Percentiles rank a stretch among this genome's conserved stretches.
Evolutionary conservation across 2,113 vertebrate genomes (phyloP).

Genomic region (Paralichthys olivaceus): DNA sequence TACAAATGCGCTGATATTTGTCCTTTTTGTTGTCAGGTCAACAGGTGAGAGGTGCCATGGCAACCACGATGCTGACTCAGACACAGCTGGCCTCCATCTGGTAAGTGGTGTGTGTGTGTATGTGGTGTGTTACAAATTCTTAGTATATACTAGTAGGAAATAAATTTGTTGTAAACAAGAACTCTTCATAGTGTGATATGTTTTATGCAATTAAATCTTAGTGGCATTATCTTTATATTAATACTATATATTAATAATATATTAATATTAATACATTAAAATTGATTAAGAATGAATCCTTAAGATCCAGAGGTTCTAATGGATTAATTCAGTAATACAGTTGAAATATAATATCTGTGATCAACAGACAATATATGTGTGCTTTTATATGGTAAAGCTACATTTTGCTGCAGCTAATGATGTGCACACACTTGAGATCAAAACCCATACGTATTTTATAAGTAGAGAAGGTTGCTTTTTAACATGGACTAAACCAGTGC

Average conservation of each 20-base stretch:
- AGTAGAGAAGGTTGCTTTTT: neutral
- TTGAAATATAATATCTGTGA: too few relatives aligned
- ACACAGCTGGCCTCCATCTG: constrained; percentile 96
- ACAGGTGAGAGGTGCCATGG: constrained; percentile 93
- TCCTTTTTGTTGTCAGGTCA: constrained; percentile 83
- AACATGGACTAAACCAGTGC: too few relatives aligned
- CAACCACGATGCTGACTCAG: constrained; percentile 93
- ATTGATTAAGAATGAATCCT: too few relatives aligned
- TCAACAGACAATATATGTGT: too few relatives aligned
- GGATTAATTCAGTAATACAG: too few relatives aligned
- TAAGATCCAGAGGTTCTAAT: too few relatives aligned
- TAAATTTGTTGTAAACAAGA: too few relatives aligned
- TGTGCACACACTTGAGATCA: neutral
- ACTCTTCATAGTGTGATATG: too few relatives aligned
- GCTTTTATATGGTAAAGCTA: too few relatives aligned
- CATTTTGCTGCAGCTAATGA: too few relatives aligned
- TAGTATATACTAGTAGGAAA: neutral
- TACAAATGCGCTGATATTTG: constrained; percentile 24
- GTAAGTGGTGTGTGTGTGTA: constrained; percentile 82
- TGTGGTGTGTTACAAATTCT: neutral
- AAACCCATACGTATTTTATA: neutral
- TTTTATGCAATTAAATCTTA: neutral
- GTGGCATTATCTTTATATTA: neutral
- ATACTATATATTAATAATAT: too few relatives aligned
- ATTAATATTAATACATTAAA: too few relatives aligned